Conservation (phyloP, 2,797 vertebrate genomes). For the Tadarida brasiliensis region DNA sequence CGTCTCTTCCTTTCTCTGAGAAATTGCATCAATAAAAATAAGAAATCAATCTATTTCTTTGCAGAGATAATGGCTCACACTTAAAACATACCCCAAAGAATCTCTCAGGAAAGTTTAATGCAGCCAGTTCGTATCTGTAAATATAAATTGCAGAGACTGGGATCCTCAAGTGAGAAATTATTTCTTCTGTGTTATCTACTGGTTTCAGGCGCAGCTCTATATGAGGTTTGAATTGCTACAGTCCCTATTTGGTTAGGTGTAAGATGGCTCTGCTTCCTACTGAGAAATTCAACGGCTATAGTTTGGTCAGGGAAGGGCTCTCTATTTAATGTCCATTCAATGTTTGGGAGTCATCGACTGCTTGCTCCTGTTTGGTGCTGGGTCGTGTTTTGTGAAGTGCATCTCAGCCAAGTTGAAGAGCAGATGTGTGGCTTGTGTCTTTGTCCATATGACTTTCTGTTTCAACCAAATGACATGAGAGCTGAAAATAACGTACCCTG, state of each 20-base stretch:
- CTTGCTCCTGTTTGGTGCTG: constrained; percentile 91
- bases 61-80: constrained; percentile 84
- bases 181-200: constrained; percentile 78
- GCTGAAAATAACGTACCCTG: constrained; percentile 95
- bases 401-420: constrained; percentile 89
- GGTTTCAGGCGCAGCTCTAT: constrained; percentile 79
- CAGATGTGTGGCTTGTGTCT: constrained; percentile 92
- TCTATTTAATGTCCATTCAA: constrained; percentile 87
- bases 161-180: constrained; percentile 82
- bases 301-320: constrained; percentile 65
- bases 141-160: constrained; percentile 76
- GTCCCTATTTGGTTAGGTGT: constrained; percentile 73
- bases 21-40: constrained; percentile 28
- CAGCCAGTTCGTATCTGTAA: constrained; percentile 68
- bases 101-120: constrained; percentile 67
- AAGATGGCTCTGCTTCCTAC: constrained; percentile 55
- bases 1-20: constrained; percentile 55
- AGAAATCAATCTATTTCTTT: constrained; percentile 69
- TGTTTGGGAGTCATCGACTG: constrained; percentile 93
- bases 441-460: constrained; percentile 91
- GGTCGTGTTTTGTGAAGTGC: constrained; percentile 90
- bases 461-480: constrained; percentile 83
- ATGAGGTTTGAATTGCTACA: constrained; percentile 40
- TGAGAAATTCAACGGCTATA: constrained; percentile 35
- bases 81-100: constrained; percentile 76